Evolutionary conservation across 2,888 invertebrate genomes (phyloP).

Genomic region (Stenurella melanura): DNA sequence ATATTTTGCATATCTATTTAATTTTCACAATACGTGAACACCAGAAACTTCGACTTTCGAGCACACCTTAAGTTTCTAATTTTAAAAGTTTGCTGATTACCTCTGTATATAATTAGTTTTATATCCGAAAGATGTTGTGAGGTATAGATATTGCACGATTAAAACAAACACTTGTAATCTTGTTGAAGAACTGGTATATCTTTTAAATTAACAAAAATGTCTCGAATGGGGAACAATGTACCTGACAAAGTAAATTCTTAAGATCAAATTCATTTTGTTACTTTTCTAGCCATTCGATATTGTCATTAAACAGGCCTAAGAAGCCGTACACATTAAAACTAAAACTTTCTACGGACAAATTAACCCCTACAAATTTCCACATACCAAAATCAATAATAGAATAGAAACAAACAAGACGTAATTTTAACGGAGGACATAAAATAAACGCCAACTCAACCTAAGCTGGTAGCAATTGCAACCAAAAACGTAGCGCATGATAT

Average conservation of each 20-base stretch:
- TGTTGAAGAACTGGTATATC: no score
- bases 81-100: no score
- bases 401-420: slow-evolving; percentile 64
- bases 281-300: background rate
- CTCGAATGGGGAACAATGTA: background rate
- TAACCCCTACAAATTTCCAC: slow-evolving; percentile 34
- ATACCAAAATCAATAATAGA: slow-evolving; percentile 41
- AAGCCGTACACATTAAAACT: background rate
- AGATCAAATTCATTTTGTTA: background rate
- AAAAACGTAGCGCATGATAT: slow-evolving; percentile 67
- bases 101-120: no score
- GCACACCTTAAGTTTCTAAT: no score
- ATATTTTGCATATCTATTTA: no score
- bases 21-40: no score
- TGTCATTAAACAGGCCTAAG: background rate
- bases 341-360: slow-evolving; percentile 9
- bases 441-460: slow-evolving; percentile 58
- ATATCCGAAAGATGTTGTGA: no score
- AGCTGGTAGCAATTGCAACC: slow-evolving; percentile 63
- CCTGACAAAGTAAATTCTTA: no score
- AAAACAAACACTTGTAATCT: no score
- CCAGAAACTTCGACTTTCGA: no score
- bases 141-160: no score
- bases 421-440: slow-evolving; percentile 63
- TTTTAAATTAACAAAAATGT: background rate